Percentiles rank a stretch among this genome's conserved stretches.
These are phyloP conservation scores for Toxostoma redivivum DNA, from an alignment of 2,113 vertebrate species.

Conservation along the genomic window DNA sequence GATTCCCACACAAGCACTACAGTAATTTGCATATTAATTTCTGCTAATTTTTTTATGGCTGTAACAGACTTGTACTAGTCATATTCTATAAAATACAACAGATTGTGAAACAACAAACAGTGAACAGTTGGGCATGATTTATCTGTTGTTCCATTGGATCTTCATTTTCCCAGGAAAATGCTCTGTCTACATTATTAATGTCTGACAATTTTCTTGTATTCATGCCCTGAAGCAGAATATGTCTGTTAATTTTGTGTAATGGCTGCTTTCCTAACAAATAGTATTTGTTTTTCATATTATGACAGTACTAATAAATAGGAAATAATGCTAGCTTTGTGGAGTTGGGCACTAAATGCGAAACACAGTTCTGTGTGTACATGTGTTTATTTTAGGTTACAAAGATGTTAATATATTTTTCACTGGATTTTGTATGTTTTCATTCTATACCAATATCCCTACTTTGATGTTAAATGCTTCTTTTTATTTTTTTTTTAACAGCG, in stretches of 20 bases:
- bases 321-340: not conserved
- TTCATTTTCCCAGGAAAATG: constrained; percentile 47
- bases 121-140: constrained; percentile 60
- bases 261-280: constrained; percentile 42
- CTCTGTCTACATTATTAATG: constrained; percentile 63
- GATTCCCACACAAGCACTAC: constrained; percentile 57
- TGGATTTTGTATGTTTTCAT: not conserved
- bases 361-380: not conserved
- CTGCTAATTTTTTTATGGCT: constrained; percentile 72
- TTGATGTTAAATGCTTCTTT: not conserved
- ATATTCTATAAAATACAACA: constrained; percentile 71
- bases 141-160: constrained; percentile 61
- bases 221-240: constrained; percentile 43
- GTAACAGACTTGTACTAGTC: constrained; percentile 72
- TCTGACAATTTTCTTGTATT: constrained; percentile 54
- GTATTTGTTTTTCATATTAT: constrained; percentile 32
- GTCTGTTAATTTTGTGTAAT: constrained; percentile 49
- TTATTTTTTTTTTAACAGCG: not conserved
- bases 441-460: not conserved
- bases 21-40: constrained; percentile 85
- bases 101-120: constrained; percentile 65
- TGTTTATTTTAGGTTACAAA: not conserved
- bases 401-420: not conserved
- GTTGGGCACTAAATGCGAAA: not conserved
- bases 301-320: not conserved